A percentile compares a stretch with the other conserved stretches of the same genome.
phyloP scores from a whole-genome alignment of 2,888 invertebrate genomes.

The Chrysolina americana region DNA sequence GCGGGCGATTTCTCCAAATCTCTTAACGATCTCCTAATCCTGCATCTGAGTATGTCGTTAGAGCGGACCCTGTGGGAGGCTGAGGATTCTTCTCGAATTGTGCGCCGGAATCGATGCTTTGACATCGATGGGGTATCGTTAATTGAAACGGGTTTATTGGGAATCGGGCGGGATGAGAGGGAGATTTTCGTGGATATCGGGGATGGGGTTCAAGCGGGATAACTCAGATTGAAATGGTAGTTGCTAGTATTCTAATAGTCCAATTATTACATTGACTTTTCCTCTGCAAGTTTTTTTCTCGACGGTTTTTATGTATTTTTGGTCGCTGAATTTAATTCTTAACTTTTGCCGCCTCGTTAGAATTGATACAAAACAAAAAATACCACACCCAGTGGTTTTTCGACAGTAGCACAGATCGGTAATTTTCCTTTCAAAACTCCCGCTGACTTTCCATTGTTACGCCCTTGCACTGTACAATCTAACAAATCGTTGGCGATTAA shows the following conservation, averaged over 20 bases:
- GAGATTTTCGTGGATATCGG: too few species aligned
- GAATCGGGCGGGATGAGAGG: background rate
- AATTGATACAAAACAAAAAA: too few species aligned
- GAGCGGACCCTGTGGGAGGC: slow-evolving; percentile 32
- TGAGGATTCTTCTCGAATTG: slow-evolving; percentile 10
- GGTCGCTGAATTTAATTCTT: too few species aligned
- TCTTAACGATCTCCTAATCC: slow-evolving; percentile 62
- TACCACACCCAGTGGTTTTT: too few species aligned
- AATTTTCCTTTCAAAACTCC: background rate
- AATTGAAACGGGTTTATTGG: slow-evolving; percentile 13
- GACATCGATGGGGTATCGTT: slow-evolving; percentile 19
- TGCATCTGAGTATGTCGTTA: slow-evolving; percentile 51
- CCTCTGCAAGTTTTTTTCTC: too few species aligned
- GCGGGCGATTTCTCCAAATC: slow-evolving; percentile 61
- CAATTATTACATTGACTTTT: too few species aligned
- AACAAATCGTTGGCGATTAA: slow-evolving; percentile 19
- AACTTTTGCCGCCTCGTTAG: too few species aligned
- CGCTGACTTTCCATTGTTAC: background rate
- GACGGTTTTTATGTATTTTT: too few species aligned
- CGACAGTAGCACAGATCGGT: too few species aligned
- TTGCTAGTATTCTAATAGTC: too few species aligned
- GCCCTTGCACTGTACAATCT: background rate
- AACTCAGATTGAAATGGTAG: too few species aligned
- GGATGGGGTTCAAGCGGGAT: too few species aligned
- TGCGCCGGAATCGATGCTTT: slow-evolving; percentile 4